Conservation (phyloP, 2,113 vertebrate genomes). For the Nesoenas mayeri region DNA sequence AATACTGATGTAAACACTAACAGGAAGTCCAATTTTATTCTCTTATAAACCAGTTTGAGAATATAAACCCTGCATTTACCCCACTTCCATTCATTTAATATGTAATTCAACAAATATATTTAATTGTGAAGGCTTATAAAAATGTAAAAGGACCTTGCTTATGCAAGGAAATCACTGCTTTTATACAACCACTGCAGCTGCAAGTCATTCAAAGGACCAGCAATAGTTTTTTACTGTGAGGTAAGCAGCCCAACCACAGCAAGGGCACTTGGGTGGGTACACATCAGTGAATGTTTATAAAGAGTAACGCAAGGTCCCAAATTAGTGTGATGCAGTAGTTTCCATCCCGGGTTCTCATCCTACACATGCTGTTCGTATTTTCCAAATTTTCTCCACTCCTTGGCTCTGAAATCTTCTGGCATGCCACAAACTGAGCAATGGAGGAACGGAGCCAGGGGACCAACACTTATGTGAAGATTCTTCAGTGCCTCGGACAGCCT, state of each 20-base stretch:
- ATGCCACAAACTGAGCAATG: not conserved
- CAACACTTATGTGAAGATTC: not conserved
- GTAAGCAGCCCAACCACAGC: not conserved
- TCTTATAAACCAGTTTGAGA: not conserved
- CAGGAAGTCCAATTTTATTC: not conserved
- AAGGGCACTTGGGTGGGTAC: not conserved
- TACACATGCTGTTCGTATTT: not conserved
- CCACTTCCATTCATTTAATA: not conserved
- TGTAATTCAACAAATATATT: not conserved
- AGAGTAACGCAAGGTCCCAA: not conserved
- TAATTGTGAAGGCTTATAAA: not conserved
- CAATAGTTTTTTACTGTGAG: not conserved
- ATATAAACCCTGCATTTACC: not conserved
- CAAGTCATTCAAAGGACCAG: not conserved
- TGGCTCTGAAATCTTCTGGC: not conserved
- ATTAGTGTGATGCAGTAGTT: not conserved
- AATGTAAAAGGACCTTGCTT: not conserved
- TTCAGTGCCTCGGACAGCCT: not conserved
- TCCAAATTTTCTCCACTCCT: not conserved
- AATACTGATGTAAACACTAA: not conserved
- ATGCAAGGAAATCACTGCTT: not conserved
- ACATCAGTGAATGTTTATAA: accelerated
- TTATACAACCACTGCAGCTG: not conserved
- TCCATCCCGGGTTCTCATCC: not conserved
- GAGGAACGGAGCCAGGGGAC: accelerated